Base-by-base conservation (phyloP, 1,140 invertebrate genomes). In the Drosophila quadrilineata region DNA sequence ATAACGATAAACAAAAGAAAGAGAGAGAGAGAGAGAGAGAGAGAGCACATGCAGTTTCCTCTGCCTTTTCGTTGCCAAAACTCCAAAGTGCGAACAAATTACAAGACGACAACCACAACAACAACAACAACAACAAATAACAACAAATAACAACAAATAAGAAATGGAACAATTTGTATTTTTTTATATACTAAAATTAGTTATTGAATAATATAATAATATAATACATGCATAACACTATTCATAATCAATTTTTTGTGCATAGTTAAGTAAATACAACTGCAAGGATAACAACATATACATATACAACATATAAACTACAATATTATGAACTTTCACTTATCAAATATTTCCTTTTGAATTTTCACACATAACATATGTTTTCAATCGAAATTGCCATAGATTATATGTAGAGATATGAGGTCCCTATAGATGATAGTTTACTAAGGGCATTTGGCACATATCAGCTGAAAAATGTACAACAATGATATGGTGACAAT, bases 1-100 rank as follows among this genome's bases (percentile, higher is more conserved):
- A 31, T 50, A 29, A n/a, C n/a, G n/a, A n/a, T n/a, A n/a, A n/a
- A n/a, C n/a, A n/a, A n/a, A 19, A 48, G 40, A 28, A 36, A 6
- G 21, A n/a, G 21, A 21, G 19, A 52, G 19, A 33, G 35, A 29
- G 19, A 59, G 33, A 29, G 19, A 29, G 38, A 31, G 16, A 33
- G 33, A 24, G 49, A 28, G 41, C 17, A 9, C 36, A 10, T 56
- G 29, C 50, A 31, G 49, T 41, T 62, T 43, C 12, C 31, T 12
- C 16, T 46, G 68, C 43, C 46, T 71, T 73, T 70, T 33, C 10
- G 63, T 74, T 74, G 69, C 69, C 54, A 67, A n/a, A 67, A 66
- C 40, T 17, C 36, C 46, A 31, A 71, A 22, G 9, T 36, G 49
- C 49, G 40, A 65, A 62, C 14, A 40, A n/a, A n/a, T n/a, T n/a